Evolutionary conservation across 2,113 vertebrate genomes (phyloP).

Genomic region (Ifrita kowaldi): DNA sequence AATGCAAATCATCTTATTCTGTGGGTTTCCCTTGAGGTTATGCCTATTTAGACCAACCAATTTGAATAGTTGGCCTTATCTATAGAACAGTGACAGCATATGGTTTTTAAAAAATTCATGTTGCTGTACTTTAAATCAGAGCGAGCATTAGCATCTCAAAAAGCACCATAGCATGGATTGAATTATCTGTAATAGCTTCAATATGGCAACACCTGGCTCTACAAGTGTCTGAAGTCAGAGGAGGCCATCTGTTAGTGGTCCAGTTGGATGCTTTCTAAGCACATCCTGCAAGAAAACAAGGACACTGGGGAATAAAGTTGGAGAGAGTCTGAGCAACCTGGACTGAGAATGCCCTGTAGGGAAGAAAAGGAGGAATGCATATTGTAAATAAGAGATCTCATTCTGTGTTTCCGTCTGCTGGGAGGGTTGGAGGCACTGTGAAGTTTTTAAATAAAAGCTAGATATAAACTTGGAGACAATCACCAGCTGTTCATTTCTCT

Average conservation of each 20-base stretch:
- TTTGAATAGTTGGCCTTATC: neutral
- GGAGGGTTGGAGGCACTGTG: neutral
- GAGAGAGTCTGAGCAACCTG: neutral
- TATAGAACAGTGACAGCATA: neutral
- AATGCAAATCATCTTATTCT: neutral
- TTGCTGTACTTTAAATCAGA: neutral
- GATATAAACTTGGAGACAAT: slow-evolving; percentile 29
- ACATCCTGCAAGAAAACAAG: neutral
- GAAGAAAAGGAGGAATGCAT: neutral
- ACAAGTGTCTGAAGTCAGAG: slow-evolving; percentile 44
- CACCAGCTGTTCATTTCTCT: slow-evolving; percentile 35
- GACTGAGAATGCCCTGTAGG: neutral
- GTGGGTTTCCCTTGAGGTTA: neutral
- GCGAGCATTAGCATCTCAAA: slow-evolving; percentile 38
- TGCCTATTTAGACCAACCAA: neutral
- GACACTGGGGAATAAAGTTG: neutral
- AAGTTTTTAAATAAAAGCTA: slow-evolving; percentile 49
- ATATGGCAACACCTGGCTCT: slow-evolving; percentile 38
- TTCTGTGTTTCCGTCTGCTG: neutral
- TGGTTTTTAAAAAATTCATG: slow-evolving; percentile 4
- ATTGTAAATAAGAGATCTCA: neutral
- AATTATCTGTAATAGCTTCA: slow-evolving; percentile 48
- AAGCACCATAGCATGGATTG: neutral
- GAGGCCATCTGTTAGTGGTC: slow-evolving; percentile 9
- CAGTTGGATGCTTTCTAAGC: slow-evolving; percentile 20